phyloP scores from a whole-genome alignment of 2,113 vertebrate species.

The Tachysurus vachellii region DNA sequence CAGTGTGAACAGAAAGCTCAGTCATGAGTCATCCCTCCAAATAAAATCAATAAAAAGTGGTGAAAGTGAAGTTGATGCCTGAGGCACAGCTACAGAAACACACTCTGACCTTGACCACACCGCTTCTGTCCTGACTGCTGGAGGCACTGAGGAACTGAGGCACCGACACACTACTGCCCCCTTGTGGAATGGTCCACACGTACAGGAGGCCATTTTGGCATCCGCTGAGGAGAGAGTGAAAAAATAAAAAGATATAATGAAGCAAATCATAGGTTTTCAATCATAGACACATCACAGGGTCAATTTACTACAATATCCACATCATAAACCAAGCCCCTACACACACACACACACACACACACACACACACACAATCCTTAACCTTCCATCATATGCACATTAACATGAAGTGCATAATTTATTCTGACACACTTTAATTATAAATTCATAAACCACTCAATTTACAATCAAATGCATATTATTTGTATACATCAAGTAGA shows the following conservation, averaged over 20 bases:
- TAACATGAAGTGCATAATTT: background rate
- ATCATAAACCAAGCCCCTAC: background rate
- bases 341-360: background rate
- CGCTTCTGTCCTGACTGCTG: constrained; percentile 62
- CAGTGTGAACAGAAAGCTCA: background rate
- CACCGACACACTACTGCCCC: constrained; percentile 66
- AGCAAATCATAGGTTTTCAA: background rate
- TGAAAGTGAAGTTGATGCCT: background rate
- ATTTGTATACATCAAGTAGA: background rate
- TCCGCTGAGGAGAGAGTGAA: constrained; percentile 61
- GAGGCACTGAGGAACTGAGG: constrained; percentile 65
- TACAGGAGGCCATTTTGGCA: constrained; percentile 80
- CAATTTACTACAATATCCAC: background rate
- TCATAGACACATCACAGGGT: background rate
- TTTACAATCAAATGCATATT: background rate
- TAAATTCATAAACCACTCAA: background rate
- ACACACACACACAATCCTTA: background rate
- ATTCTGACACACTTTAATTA: background rate
- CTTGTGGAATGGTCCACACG: constrained; percentile 79
- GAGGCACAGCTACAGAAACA: constrained; percentile 9
- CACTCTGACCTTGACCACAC: constrained; percentile 64
- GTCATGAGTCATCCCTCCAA: background rate
- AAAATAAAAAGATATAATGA: no score
- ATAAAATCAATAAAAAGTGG: background rate
- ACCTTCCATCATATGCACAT: background rate